phyloP scores from a whole-genome alignment of 2,113 vertebrate genomes.

The Bos taurus region ARS-UCD2.0 NC_037334.1:36813501-36814000 shows the following conservation, averaged over 20 bases:
- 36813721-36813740: background rate
- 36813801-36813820: background rate
- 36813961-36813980: background rate
- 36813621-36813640: constrained; percentile 40
- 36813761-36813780: background rate
- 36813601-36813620: constrained; percentile 45
- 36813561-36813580: constrained; percentile 41
- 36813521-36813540: constrained; percentile 29
- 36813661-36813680: background rate
- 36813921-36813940: background rate
- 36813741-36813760: background rate
- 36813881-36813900: background rate
- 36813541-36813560: constrained; percentile 61
- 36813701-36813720: background rate
- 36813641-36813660: background rate
- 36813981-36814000: background rate
- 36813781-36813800: background rate
- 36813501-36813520: constrained; percentile 37
- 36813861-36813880: background rate
- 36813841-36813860: background rate
- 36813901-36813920: background rate
- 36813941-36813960: background rate
- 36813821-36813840: background rate
- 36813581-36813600: constrained; percentile 1
- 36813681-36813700: constrained; percentile 21